These are phyloP conservation scores for Apis laboriosa DNA, from an alignment of 1,140 invertebrate species.

Conservation along the genomic window DNA sequence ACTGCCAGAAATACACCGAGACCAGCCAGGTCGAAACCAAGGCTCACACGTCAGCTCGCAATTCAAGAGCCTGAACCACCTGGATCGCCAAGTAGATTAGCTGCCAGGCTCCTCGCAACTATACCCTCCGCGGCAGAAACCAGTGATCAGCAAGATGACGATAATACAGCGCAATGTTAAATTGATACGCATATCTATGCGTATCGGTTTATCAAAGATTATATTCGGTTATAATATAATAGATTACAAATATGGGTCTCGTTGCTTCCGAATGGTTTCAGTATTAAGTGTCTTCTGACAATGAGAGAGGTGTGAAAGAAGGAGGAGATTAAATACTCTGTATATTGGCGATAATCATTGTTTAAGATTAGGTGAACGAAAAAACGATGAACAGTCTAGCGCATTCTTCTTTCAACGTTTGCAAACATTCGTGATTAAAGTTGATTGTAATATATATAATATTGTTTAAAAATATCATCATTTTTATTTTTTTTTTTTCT, in stretches of 20 bases:
- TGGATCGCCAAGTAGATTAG: slow-evolving; percentile 83
- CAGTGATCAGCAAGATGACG: slow-evolving; percentile 88
- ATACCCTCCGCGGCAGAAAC: slow-evolving; percentile 92
- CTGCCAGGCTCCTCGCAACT: slow-evolving; percentile 87
- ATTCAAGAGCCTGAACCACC: slow-evolving; percentile 86
- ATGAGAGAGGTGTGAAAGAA: not conserved
- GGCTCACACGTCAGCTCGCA: slow-evolving; percentile 88
- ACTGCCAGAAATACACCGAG: slow-evolving; percentile 70
- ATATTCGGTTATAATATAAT: not conserved
- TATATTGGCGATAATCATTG: not conserved
- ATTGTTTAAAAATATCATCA: not conserved
- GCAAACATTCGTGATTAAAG: not conserved
- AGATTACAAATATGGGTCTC: not conserved
- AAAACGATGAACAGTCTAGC: not conserved
- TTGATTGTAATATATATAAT: not conserved
- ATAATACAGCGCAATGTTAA: slow-evolving; percentile 61
- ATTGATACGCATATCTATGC: not conserved
- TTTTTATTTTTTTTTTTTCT: not conserved
- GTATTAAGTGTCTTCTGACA: slow-evolving; percentile 35
- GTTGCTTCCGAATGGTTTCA: slow-evolving; percentile 35
- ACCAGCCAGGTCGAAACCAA: slow-evolving; percentile 82
- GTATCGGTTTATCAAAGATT: not conserved
- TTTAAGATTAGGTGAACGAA: not conserved
- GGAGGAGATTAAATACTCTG: too few relatives aligned
- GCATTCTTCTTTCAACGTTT: slow-evolving; percentile 11